These are phyloP conservation scores for Ennomos fuscantarius DNA, from an alignment of 2,888 invertebrate species.

Conservation along the genomic window DNA sequence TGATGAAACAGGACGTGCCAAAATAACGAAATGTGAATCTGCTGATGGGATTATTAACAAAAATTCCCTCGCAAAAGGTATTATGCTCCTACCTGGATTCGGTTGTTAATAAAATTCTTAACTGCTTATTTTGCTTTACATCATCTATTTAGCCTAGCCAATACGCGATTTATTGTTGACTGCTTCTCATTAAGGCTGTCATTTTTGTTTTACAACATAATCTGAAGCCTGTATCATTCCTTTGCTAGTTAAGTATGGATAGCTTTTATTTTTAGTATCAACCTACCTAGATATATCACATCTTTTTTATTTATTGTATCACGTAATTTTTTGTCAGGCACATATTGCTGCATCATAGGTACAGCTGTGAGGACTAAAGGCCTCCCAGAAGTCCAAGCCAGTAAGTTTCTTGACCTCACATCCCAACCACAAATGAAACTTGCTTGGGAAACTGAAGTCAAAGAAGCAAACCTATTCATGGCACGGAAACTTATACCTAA, in stretches of 20 bases:
- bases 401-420: constrained; percentile 70
- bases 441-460: constrained; percentile 74
- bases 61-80: constrained; percentile 69
- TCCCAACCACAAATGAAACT: constrained; percentile 64
- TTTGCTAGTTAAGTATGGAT: no score
- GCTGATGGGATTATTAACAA: constrained; percentile 72
- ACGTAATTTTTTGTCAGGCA: constrained; percentile 55
- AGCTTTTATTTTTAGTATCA: no score
- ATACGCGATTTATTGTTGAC: no score
- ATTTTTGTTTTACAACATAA: no score
- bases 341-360: constrained; percentile 77
- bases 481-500: constrained; percentile 62
- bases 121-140: neutral
- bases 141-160: neutral
- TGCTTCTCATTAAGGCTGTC: no score
- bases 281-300: no score
- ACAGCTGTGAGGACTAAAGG: constrained; percentile 70
- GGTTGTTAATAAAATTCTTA: neutral
- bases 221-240: no score
- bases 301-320: neutral
- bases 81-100: neutral
- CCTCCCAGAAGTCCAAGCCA: constrained; percentile 72
- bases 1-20: constrained; percentile 69
- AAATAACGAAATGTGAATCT: constrained; percentile 73
- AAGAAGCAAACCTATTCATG: constrained; percentile 64